These are phyloP conservation scores for Perdix hodgsoniae DNA, from an alignment of 2,797 vertebrate species.

Conservation along the genomic window DNA sequence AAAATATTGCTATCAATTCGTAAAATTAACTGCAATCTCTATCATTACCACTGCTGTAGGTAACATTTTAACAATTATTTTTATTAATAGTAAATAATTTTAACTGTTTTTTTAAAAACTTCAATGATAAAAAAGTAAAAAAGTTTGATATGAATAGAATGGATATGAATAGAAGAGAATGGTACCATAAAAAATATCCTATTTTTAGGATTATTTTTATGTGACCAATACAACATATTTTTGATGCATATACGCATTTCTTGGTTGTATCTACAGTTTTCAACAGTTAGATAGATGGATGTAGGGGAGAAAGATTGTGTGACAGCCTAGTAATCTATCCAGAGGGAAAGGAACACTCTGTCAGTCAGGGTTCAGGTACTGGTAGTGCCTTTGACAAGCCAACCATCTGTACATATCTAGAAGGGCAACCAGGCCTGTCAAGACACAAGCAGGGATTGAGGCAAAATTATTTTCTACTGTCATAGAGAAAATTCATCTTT, in stretches of 20 bases:
- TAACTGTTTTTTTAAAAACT: neutral
- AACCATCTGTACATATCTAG: neutral
- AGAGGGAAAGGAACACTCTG: neutral
- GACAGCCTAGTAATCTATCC: neutral
- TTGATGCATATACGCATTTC: neutral
- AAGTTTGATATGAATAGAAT: neutral
- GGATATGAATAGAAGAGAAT: neutral
- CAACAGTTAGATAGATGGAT: neutral
- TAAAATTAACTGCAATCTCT: neutral
- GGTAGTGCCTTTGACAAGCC: neutral
- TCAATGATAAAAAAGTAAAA: neutral
- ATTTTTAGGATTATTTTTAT: no score
- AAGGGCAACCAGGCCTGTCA: neutral
- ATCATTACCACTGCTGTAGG: neutral
- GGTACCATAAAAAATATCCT: neutral
- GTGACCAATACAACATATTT: neutral
- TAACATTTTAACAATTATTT: neutral
- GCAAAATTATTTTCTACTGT: neutral
- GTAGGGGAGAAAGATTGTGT: neutral
- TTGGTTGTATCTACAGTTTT: neutral
- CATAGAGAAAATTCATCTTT: neutral
- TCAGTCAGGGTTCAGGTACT: conserved; percentile 9
- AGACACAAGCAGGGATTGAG: neutral
- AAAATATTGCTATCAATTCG: neutral
- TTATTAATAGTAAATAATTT: neutral